Percentiles rank a stretch among this genome's conserved stretches.
These are phyloP conservation scores for Coluber constrictor DNA, from an alignment of 2,797 vertebrate species.

Conservation along the genomic window DNA sequence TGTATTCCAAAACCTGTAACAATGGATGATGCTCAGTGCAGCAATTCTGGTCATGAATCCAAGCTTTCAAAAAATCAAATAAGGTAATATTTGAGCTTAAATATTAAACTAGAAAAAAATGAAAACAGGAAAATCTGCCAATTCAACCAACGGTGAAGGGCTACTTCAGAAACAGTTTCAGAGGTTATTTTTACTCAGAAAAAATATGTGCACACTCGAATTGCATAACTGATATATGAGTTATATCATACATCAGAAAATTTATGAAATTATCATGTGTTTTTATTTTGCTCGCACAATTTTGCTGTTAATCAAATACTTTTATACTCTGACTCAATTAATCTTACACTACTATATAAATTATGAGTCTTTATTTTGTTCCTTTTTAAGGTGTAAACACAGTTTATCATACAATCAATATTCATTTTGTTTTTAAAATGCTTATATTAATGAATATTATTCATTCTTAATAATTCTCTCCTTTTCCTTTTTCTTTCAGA, in stretches of 20 bases:
- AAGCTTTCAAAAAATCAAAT: conserved; percentile 4
- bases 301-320: neutral
- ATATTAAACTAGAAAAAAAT: neutral
- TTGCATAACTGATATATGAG: neutral
- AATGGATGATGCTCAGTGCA: conserved; percentile 44
- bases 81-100: conserved; percentile 56
- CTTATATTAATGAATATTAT: neutral
- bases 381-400: neutral
- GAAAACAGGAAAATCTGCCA: neutral
- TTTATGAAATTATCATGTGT: neutral
- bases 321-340: neutral
- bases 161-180: neutral
- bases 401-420: neutral
- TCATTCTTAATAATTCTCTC: neutral
- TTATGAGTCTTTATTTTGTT: neutral
- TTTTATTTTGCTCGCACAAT: neutral
- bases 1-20: conserved; percentile 47
- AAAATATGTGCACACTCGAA: neutral
- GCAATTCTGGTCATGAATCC: conserved; percentile 30
- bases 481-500: conserved; percentile 41
- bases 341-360: neutral
- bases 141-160: neutral
- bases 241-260: neutral
- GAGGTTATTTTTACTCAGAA: neutral
- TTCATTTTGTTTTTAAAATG: neutral